Evolutionary conservation across 2,888 invertebrate genomes (phyloP), one percentile per base, ranked within the genome.

Genomic region (Nematopogon swammerdamellus): DNA sequence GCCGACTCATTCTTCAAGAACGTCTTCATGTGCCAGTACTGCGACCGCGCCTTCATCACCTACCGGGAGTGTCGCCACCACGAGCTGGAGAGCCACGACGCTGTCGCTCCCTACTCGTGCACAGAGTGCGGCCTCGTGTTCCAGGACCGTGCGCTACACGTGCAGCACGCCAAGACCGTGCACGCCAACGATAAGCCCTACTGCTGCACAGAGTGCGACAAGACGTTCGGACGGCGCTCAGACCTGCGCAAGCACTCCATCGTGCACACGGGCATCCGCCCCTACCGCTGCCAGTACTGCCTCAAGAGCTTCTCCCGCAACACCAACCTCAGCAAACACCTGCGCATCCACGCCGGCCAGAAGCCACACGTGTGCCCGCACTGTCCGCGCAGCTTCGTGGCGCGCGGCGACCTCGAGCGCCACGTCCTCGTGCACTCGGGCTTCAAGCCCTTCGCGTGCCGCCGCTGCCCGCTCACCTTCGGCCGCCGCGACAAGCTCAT

Each of bases 261-360:
- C 54, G 89, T 89, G 1, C 90, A 90, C 58, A 87, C 88, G n/a
- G 89, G 89, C 4, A 82, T 85, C 45, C 82, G 89, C 55, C 89
- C 89, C 1, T 89, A 84, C 63, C 86, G 87, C 19, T 90, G 89
- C 62, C 82, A 82, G 19, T 84, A 87, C 55, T 90, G 89, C 60
- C 77, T 82, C 30, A 90, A 90, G 65, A 87, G 87, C 50, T 90
- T 90, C 62, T 88, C 89, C 3, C 75, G 89, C 19, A 89, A 88
- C 57, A 88, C 88, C n/a, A 89, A 89, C 66, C 72, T 89, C 43
- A 88, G 88, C 50, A 89, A 89, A 63, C 89, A 89, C 63, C 80
- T 88, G 60, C 80, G 88, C 50, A 88, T 88, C 45, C 89, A 89
- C 67, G 85, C 85, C 30, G 86, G 87, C 0, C 81, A 85, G 18